Base-by-base conservation (phyloP, 2,888 invertebrate species). In the Coenonympha arcania region DNA sequence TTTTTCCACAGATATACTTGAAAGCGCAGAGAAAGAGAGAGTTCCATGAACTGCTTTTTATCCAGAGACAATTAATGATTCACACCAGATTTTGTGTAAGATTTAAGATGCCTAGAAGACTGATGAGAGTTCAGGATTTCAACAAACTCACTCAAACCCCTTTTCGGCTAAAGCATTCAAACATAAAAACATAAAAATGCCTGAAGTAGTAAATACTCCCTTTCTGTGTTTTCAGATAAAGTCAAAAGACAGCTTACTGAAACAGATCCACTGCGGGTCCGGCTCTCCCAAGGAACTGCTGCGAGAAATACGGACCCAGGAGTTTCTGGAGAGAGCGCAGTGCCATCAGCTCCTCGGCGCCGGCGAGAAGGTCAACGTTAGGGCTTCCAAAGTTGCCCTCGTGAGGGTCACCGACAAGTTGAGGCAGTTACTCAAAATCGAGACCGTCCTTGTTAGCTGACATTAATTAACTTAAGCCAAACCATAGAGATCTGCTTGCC, bases 341-440 rank as follows among this genome's bases (percentile, higher is more conserved):
- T 94, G 94, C 68, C 91, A 93, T 68, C 93, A 93, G 70, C 86
- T 94, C 45, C 78, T 93, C 53, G 90, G 92, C 64, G 91, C 92
- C 36, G 93, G 93, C 24, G 93, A 93, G 72, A 92, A 92, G 70
- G 88, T 94, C 54, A 94, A 93, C 73, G 90, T 93, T 48, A 89
- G 93, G 51, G 92, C 92, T 34, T 92, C 93, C 41, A 94, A 94
- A 76, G 92, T 95, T 62, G 90, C 92, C 44, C 89, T 95, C 49
- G 91, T 95, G 59, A 90, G 92, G 71, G 94, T 95, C 83, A 95
- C 94, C 63, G 94, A 95, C 67, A 92, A 91, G 74, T 92, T 95
- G 60, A 89, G 90, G 65, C 92, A 93, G 79, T 88, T 95, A 71
- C 88, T 95, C 65, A 93, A 92, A 73, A 92, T 95, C 52, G 94